A percentile compares a stretch with the other conserved stretches of the same genome.
Evolutionary conservation across 1,140 invertebrate species (phyloP).

Genomic region (Mizuhopecten yessoensis): DNA sequence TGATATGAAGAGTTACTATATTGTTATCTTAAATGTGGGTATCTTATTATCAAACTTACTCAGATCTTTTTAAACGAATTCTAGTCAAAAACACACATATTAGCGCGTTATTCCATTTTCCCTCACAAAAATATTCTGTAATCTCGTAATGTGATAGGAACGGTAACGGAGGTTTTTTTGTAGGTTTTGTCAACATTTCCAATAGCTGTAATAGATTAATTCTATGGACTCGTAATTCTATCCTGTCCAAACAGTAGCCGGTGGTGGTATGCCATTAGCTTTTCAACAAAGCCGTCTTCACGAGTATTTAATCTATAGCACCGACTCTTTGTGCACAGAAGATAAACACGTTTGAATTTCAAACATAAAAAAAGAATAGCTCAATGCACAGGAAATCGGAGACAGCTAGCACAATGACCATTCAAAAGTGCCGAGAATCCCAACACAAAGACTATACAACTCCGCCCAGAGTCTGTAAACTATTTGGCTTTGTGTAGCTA

Average conservation of each 20-base stretch:
- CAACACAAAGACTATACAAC: background rate
- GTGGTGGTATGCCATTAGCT: background rate
- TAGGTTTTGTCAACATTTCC: background rate
- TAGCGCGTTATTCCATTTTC: too few relatives aligned
- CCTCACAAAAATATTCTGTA: too few relatives aligned
- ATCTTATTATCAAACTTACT: too few relatives aligned
- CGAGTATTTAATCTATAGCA: background rate
- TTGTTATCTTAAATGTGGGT: too few relatives aligned
- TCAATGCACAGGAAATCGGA: background rate
- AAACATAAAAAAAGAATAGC: slow-evolving; percentile 11
- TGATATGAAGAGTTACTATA: too few relatives aligned
- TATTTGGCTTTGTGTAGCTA: background rate
- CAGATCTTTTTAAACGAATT: too few relatives aligned
- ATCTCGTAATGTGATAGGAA: too few relatives aligned
- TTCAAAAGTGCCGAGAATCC: background rate
- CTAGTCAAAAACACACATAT: too few relatives aligned
- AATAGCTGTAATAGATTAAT: background rate
- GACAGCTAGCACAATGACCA: background rate
- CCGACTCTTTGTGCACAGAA: background rate
- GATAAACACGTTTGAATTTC: slow-evolving; percentile 28
- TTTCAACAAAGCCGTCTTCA: background rate
- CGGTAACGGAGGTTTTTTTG: background rate
- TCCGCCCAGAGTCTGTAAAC: background rate
- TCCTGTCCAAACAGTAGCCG: background rate
- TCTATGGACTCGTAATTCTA: background rate